Evolutionary conservation across 2,797 vertebrate genomes (phyloP).

Genomic region (Holocentrus rufus): DNA sequence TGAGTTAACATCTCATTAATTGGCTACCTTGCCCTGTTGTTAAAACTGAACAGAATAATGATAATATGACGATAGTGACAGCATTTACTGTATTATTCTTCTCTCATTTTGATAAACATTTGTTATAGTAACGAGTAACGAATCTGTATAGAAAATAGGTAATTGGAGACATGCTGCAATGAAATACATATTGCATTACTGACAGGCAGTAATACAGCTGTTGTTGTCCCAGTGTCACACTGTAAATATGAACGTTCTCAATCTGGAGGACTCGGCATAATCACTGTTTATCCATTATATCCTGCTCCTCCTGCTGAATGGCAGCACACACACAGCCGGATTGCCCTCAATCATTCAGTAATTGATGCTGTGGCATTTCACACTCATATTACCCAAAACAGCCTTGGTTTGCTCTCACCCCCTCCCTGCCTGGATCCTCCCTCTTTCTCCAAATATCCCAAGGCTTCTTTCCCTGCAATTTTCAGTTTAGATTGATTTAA

Average conservation of each 20-base stretch:
- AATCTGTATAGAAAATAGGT: slow-evolving; percentile 32
- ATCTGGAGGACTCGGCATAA: slow-evolving; percentile 70
- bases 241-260: slow-evolving; percentile 76
- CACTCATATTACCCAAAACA: slow-evolving; percentile 71
- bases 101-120: slow-evolving; percentile 1
- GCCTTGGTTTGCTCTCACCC: slow-evolving; percentile 51
- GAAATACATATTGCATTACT: slow-evolving; percentile 66
- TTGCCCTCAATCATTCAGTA: slow-evolving; percentile 79
- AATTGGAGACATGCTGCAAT: slow-evolving; percentile 41
- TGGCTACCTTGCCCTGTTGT: background rate
- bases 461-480: slow-evolving; percentile 70
- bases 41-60: slow-evolving; percentile 14
- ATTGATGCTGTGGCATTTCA: slow-evolving; percentile 72
- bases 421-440: slow-evolving; percentile 33
- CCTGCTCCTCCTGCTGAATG: slow-evolving; percentile 64
- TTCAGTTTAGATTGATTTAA: slow-evolving; percentile 80
- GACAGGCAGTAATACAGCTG: slow-evolving; percentile 72
- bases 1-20: slow-evolving; percentile 28
- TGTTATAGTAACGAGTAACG: background rate
- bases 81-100: slow-evolving; percentile 27
- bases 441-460: slow-evolving; percentile 70
- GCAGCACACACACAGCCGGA: slow-evolving; percentile 59
- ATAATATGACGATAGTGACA: slow-evolving; percentile 3
- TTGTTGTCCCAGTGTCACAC: slow-evolving; percentile 70
- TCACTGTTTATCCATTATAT: slow-evolving; percentile 74